Base-by-base conservation (phyloP, 2,888 invertebrate species). In the Ceratothoa steindachneri region DNA sequence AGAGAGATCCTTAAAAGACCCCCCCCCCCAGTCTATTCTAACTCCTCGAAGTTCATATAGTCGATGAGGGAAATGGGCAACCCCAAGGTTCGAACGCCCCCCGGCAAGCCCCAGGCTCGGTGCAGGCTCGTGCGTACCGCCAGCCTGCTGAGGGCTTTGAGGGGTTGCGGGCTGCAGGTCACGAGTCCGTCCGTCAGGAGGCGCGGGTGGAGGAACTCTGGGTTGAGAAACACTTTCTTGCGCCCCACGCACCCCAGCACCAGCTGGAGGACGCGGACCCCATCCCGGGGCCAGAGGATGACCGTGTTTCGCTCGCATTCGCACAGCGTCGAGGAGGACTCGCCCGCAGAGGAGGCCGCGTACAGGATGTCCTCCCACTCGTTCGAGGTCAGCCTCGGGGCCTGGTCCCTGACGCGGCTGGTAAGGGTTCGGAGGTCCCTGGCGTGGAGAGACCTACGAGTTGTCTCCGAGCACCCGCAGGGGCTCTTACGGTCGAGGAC, bases 51-150 rank as follows among this genome's bases (percentile, higher is more conserved):
- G 9, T 75, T 66, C 2, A 75, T 27, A 51, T 70, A 76, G 2
- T 52, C 29, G 19, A 73, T 31, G 2, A 76, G 65, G 12, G 67
- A 2, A 0, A 24, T 19, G 0, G 78, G 78, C 15, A 75, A 51
- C 0, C 67, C 52, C 3, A 78, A 67, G 5, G 22, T 27, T 15
- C 30, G 29, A 15, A 71, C 71, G 4, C 75, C 75, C 4, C 68
- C 60, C 2, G 78, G 78, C 24, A 78, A 60, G 4, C 41, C 60
- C 78, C 78, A 78, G 29, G n/a, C 19, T 15, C 12, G 30, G 27
- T 30, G 29, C 22, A 78, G 70, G 12, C 65, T 30, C 1, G n/a
- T 31, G 5, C 78, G 41, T 12, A 78, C 60, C n/a, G 68, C 73
- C 24, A 60, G 65, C 4, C 76, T 60, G 9, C 68, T 73, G 60